Evolutionary conservation across 2,797 vertebrate species (phyloP).

Genomic region (Sandelia bainsii): DNA sequence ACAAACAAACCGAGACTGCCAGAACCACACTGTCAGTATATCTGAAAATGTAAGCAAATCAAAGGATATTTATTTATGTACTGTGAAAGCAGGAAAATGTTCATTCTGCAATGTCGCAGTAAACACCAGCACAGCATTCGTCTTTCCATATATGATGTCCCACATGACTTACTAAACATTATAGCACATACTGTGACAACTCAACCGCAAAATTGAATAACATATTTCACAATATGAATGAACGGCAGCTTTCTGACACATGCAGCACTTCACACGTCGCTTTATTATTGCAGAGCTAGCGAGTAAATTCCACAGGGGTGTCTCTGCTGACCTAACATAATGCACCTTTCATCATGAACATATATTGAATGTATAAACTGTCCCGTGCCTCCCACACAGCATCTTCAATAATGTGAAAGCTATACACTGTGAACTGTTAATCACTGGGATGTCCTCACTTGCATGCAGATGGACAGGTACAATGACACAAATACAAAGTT

Average conservation of each 20-base stretch:
- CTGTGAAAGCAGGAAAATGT: neutral
- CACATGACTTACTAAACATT: slow-evolving; percentile 51
- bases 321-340: slow-evolving; percentile 60
- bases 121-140: neutral
- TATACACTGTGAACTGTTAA: slow-evolving; percentile 25
- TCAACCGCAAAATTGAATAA: slow-evolving; percentile 63
- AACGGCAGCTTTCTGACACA: slow-evolving; percentile 45
- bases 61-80: neutral
- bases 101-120: neutral
- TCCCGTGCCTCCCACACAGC: slow-evolving; percentile 24
- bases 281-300: slow-evolving; percentile 55
- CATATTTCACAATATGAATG: slow-evolving; percentile 59
- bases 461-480: slow-evolving; percentile 16
- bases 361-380: slow-evolving; percentile 61
- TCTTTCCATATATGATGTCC: slow-evolving; percentile 30
- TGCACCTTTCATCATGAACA: slow-evolving; percentile 49
- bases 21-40: neutral
- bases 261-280: slow-evolving; percentile 22
- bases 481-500: slow-evolving; percentile 22
- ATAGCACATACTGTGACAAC: slow-evolving; percentile 39
- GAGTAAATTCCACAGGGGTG: slow-evolving; percentile 39
- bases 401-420: slow-evolving; percentile 43
- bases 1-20: neutral
- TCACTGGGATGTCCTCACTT: slow-evolving; percentile 38
- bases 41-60: neutral